Evolutionary conservation across 1,140 invertebrate species (phyloP).

Genomic region (Ooceraea biroi): DNA sequence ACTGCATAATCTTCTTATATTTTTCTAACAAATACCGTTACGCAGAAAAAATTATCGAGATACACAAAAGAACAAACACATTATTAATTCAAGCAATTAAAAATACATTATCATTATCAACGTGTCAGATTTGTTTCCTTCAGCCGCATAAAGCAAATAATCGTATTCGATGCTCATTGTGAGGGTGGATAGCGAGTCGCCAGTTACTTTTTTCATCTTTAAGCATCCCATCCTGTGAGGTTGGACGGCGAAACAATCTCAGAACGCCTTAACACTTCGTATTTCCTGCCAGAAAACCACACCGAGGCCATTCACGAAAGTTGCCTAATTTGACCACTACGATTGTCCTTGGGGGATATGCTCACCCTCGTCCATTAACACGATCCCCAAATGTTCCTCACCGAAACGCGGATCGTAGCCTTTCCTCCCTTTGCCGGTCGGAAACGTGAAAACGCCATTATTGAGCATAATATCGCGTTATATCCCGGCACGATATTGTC

Average conservation of each 20-base stretch:
- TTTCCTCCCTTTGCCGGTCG: conserved; percentile 56
- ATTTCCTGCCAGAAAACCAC: conserved; percentile 61
- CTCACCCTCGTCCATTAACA: conserved; percentile 76
- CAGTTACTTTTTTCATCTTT: background rate
- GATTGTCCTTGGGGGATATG: conserved; percentile 76
- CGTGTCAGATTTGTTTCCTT: too few relatives aligned
- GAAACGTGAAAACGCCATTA: conserved; percentile 77
- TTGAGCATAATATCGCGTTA: conserved; percentile 67
- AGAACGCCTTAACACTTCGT: conserved; percentile 36
- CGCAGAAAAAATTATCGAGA: too few relatives aligned
- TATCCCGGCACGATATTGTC: conserved; percentile 40
- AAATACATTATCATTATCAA: too few relatives aligned
- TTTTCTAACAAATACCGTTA: too few relatives aligned
- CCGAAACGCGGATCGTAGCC: conserved; percentile 71
- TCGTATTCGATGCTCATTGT: too few relatives aligned
- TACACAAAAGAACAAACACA: too few relatives aligned
- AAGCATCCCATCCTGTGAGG: background rate
- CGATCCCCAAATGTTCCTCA: conserved; percentile 56
- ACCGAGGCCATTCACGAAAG: conserved; percentile 72
- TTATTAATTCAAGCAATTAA: too few relatives aligned
- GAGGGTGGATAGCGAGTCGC: too few relatives aligned
- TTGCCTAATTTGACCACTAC: conserved; percentile 75
- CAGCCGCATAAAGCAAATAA: too few relatives aligned
- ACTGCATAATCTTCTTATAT: too few relatives aligned
- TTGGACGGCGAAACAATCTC: conserved; percentile 11